Evolutionary conservation across 2,113 vertebrate species (phyloP).

Genomic region (Petromus typicus): DNA sequence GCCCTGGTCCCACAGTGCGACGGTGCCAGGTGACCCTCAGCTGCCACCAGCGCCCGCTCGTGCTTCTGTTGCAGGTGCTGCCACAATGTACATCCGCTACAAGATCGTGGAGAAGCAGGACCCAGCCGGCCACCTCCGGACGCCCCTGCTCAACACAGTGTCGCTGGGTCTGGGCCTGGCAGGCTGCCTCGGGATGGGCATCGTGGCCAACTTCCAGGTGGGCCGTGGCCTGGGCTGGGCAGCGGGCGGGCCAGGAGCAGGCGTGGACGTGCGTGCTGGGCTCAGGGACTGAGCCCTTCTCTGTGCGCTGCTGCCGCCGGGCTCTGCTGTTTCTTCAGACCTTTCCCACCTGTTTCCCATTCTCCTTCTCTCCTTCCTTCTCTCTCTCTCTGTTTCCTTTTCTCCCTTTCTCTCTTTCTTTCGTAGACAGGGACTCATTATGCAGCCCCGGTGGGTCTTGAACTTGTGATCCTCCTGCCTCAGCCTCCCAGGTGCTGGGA

Average conservation of each 20-base stretch:
- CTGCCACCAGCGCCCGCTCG: too few relatives aligned
- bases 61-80: constrained; percentile 85
- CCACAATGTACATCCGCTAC: constrained; percentile 93
- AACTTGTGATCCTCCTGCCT: background rate
- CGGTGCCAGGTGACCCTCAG: too few relatives aligned
- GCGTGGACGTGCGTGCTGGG: too few relatives aligned
- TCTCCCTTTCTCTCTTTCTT: background rate
- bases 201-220: constrained; percentile 98
- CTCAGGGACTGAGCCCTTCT: background rate
- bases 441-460: too few relatives aligned
- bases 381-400: background rate
- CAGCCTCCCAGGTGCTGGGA: background rate
- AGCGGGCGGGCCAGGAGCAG: background rate
- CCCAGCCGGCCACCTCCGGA: constrained; percentile 73
- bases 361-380: background rate
- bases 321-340: background rate
- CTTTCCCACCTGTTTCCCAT: too few relatives aligned
- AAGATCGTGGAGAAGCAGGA: constrained; percentile 92
- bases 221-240: background rate
- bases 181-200: constrained; percentile 93
- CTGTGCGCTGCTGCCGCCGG: background rate
- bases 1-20: too few relatives aligned
- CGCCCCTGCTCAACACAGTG: constrained; percentile 85
- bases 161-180: constrained; percentile 87
- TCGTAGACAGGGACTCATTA: background rate